phyloP scores from a whole-genome alignment of 2,888 invertebrate genomes.

The Drosophila tanythrix region DNA sequence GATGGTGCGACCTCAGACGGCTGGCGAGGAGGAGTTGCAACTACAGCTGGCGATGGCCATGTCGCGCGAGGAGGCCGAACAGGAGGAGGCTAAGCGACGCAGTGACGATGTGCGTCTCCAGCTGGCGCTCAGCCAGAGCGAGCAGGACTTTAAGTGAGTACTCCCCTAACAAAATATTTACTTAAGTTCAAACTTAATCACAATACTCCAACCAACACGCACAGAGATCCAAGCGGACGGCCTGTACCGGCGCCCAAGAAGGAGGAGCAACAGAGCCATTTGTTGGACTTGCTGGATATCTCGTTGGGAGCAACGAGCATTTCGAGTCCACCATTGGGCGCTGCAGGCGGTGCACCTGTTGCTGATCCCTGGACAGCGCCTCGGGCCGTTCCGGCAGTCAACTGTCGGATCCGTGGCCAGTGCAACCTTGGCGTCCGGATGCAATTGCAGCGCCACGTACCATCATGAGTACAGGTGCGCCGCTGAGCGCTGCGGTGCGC shows the following conservation, averaged over 20 bases:
- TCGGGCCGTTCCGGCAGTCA: conserved; percentile 85
- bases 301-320: conserved; percentile 88
- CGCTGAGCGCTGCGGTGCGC: conserved; percentile 53
- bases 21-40: conserved; percentile 99
- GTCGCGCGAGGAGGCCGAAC: conserved; percentile 99
- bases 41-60: conserved; percentile 98
- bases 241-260: conserved; percentile 69
- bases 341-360: conserved; percentile 77
- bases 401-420: conserved; percentile 84
- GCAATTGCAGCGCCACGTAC: conserved; percentile 64
- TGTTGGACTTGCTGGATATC: conserved; percentile 94
- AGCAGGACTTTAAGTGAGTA: conserved; percentile 94
- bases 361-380: conserved; percentile 92
- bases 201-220: background rate
- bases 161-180: background rate
- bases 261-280: conserved; percentile 88
- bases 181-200: background rate
- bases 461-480: conserved; percentile 75
- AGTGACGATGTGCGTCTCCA: conserved; percentile 98
- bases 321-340: conserved; percentile 85
- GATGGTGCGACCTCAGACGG: conserved; percentile 97
- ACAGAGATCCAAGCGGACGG: conserved; percentile 58
- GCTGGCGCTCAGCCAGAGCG: conserved; percentile 97
- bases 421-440: conserved; percentile 84
- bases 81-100: conserved; percentile 96